phyloP scores from a whole-genome alignment of 2,797 vertebrate genomes.

The Chelmon rostratus region DNA sequence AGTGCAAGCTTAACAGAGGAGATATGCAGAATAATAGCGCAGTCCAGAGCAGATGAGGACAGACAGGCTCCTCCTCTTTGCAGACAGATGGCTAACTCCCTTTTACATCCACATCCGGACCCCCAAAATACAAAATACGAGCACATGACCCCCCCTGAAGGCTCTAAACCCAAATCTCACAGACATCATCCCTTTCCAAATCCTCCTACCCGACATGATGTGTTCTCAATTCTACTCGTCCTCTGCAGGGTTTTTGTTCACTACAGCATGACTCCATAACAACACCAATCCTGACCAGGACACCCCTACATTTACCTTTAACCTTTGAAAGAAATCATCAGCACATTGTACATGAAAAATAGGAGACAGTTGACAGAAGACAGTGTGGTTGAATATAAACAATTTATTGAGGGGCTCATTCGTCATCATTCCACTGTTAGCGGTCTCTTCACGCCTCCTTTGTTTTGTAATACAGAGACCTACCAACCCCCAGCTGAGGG shows the following conservation, averaged over 20 bases:
- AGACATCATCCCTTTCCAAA: slow-evolving; percentile 55
- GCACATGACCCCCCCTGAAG: slow-evolving; percentile 4
- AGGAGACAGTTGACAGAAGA: neutral
- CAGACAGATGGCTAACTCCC: slow-evolving; percentile 47
- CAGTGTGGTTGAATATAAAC: neutral
- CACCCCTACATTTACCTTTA: neutral
- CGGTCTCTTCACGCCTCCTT: neutral
- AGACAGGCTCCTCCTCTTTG: slow-evolving; percentile 29
- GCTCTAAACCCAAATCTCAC: slow-evolving; percentile 39
- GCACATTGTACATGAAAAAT: neutral
- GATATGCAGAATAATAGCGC: neutral
- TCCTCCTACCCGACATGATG: slow-evolving; percentile 22
- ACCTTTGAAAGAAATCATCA: neutral
- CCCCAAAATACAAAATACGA: neutral
- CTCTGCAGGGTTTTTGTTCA: neutral
- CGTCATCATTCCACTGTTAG: no score
- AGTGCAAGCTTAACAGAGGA: neutral
- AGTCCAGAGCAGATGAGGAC: neutral
- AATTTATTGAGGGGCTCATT: no score
- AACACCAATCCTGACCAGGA: neutral
- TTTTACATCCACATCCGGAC: slow-evolving; percentile 26
- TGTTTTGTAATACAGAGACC: neutral
- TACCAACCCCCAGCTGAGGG: neutral
- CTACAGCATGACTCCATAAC: neutral
- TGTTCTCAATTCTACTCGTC: neutral